Evolutionary conservation across 2,888 invertebrate genomes (phyloP).

Genomic region (Drosophila monieri): DNA sequence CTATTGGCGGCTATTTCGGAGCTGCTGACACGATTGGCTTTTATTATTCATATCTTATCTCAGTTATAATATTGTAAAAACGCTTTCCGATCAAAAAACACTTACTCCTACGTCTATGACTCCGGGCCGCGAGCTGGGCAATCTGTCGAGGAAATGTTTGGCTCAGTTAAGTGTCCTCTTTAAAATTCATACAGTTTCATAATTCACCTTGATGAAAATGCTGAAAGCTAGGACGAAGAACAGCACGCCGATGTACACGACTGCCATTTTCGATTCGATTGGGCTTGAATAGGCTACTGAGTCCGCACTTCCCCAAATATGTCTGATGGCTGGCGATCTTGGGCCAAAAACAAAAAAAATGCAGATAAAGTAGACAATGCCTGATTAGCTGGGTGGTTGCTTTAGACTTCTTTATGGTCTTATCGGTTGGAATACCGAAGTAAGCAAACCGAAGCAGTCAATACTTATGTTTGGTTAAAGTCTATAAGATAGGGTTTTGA

Average conservation of each 20-base stretch:
- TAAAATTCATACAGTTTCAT: background rate
- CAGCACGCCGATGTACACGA: constrained; percentile 31
- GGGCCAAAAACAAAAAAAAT: background rate
- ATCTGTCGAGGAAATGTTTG: constrained; percentile 31
- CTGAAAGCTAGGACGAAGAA: constrained; percentile 36
- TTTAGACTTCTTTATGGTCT: background rate
- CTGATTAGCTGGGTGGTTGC: background rate
- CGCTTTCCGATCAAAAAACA: constrained; percentile 2
- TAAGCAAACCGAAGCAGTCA: background rate
- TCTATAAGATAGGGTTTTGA: background rate
- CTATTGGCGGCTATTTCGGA: constrained; percentile 24
- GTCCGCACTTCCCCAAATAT: background rate
- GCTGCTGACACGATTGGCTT: constrained; percentile 10
- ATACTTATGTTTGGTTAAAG: background rate
- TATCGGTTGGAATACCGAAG: background rate
- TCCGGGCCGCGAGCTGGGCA: constrained; percentile 6
- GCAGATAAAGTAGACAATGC: background rate
- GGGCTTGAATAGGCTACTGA: constrained; percentile 22
- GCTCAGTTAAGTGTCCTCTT: too few species aligned
- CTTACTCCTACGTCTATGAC: constrained; percentile 21
- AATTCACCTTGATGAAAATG: constrained; percentile 45
- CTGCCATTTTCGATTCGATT: constrained; percentile 25
- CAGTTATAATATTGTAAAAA: background rate
- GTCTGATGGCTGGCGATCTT: background rate
- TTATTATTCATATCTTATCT: constrained; percentile 36